These are phyloP conservation scores for Athene cunicularia DNA, from an alignment of 2,113 vertebrate genomes.

Conservation along the genomic window DNA sequence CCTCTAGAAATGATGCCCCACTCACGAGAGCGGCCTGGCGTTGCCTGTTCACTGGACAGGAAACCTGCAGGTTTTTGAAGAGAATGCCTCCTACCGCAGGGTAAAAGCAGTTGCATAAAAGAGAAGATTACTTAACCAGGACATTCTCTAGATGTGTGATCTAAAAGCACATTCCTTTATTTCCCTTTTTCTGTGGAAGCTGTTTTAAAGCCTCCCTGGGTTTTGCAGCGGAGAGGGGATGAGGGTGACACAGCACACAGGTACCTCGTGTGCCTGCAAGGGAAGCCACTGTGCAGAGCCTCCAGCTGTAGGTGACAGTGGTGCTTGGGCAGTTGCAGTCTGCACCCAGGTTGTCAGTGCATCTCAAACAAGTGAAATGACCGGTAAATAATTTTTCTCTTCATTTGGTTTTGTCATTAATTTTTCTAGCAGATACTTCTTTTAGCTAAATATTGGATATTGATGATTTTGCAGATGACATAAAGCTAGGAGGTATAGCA, in stretches of 20 bases:
- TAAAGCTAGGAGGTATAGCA: slow-evolving; percentile 43
- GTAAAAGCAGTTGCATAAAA: background rate
- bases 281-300: background rate
- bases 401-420: background rate
- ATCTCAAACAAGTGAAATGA: background rate
- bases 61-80: background rate
- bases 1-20: accelerated
- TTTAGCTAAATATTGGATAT: slow-evolving; percentile 30
- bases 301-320: background rate
- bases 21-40: background rate
- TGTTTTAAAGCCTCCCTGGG: background rate
- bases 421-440: background rate
- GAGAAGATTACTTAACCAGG: background rate
- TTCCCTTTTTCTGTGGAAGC: background rate
- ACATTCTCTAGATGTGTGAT: background rate
- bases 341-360: background rate
- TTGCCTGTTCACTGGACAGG: background rate
- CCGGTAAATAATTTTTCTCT: background rate
- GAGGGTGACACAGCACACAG: background rate
- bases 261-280: background rate
- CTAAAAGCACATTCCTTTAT: background rate
- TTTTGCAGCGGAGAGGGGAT: background rate
- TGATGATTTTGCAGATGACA: slow-evolving; percentile 52
- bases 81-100: background rate
- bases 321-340: background rate